These are phyloP conservation scores for Trissolcus brochymenae DNA, from an alignment of 2,888 invertebrate genomes.

Conservation along the genomic window DNA sequence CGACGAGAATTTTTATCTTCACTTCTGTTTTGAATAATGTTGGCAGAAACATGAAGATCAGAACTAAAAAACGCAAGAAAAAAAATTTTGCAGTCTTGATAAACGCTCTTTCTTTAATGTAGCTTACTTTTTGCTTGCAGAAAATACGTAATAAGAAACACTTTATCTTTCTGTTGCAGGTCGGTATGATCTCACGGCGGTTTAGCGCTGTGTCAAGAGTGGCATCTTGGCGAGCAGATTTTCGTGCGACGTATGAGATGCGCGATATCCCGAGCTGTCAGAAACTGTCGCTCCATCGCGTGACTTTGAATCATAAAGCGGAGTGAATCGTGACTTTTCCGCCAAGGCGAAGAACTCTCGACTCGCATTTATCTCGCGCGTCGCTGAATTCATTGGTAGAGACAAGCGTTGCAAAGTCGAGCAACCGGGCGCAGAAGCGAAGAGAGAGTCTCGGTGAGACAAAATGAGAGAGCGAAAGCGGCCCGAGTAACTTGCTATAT, in stretches of 20 bases:
- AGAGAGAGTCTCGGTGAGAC: slow-evolving; percentile 26
- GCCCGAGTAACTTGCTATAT: slow-evolving; percentile 24
- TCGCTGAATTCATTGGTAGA: slow-evolving; percentile 47
- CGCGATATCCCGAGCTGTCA: slow-evolving; percentile 54
- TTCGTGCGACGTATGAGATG: slow-evolving; percentile 43
- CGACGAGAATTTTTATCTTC: background rate
- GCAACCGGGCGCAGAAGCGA: slow-evolving; percentile 17
- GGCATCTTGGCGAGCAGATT: slow-evolving; percentile 41
- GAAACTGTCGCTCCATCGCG: slow-evolving; percentile 56
- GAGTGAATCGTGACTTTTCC: slow-evolving; percentile 60
- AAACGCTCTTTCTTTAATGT: slow-evolving; percentile 5
- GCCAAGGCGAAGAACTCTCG: slow-evolving; percentile 61
- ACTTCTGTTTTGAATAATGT: background rate
- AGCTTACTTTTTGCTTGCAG: background rate
- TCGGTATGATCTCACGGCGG: slow-evolving; percentile 37
- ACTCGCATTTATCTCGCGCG: slow-evolving; percentile 61
- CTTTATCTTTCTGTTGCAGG: slow-evolving; percentile 45
- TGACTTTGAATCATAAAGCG: slow-evolving; percentile 54
- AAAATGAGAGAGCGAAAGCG: slow-evolving; percentile 36
- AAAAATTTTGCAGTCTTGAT: background rate
- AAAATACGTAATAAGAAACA: slow-evolving; percentile 21
- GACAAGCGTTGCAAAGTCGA: slow-evolving; percentile 44
- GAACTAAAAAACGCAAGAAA: background rate
- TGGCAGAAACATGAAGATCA: background rate
- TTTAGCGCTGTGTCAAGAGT: slow-evolving; percentile 40